Conservation (phyloP, 2,113 vertebrate species). For the Girardinichthys multiradiatus region DNA sequence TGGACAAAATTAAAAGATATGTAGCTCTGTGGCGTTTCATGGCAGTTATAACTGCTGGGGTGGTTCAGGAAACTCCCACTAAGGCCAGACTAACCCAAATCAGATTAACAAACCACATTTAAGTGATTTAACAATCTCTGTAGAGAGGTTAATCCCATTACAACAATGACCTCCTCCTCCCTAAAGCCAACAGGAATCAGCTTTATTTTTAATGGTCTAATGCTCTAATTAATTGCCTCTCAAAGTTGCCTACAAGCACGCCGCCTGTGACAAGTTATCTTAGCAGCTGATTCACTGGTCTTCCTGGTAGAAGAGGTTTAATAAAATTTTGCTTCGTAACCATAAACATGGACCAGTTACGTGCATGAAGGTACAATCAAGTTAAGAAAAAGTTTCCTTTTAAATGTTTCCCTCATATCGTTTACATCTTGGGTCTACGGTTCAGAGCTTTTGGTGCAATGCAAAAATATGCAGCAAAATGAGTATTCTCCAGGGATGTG, state of each 20-base stretch:
- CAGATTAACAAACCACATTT: slow-evolving; percentile 63
- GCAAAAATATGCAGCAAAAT: too few species aligned
- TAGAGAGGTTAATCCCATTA: slow-evolving; percentile 69
- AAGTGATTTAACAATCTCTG: slow-evolving; percentile 45
- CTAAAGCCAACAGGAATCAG: slow-evolving; percentile 48
- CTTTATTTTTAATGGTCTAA: slow-evolving; percentile 72
- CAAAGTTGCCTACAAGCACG: slow-evolving; percentile 86
- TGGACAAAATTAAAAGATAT: slow-evolving; percentile 64
- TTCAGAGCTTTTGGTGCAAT: too few species aligned
- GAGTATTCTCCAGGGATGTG: too few species aligned
- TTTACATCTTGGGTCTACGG: too few species aligned
- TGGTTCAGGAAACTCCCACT: slow-evolving; percentile 52
- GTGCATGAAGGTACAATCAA: too few species aligned
- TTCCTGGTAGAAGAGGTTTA: slow-evolving; percentile 80
- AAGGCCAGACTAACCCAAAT: slow-evolving; percentile 66
- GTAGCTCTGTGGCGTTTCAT: slow-evolving; percentile 34
- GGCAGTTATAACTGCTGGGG: slow-evolving; percentile 28
- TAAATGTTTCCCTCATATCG: too few species aligned
- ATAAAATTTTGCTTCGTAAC: slow-evolving; percentile 48
- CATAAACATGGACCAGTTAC: neutral
- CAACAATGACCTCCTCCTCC: slow-evolving; percentile 24
- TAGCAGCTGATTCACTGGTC: slow-evolving; percentile 83
- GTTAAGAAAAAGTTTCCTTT: too few species aligned
- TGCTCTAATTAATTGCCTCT: slow-evolving; percentile 92
- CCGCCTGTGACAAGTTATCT: slow-evolving; percentile 88